Base-by-base conservation (phyloP, 2,113 vertebrate species). In the Dunckerocampus dactyliophorus region DNA sequence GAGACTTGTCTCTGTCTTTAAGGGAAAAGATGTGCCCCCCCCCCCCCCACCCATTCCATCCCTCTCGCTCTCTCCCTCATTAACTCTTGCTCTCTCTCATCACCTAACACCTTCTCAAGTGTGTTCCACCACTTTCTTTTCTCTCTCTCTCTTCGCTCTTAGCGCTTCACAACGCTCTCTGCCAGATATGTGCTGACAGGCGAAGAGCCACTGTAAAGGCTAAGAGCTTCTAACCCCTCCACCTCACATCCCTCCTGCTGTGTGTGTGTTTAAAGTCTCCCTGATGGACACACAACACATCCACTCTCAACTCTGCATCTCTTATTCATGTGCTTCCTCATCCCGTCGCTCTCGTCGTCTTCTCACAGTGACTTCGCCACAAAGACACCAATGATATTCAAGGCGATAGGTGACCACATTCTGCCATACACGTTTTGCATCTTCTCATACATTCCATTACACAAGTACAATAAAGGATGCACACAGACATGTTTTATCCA, bases 161-260 rank as follows among this genome's bases (percentile, higher is more conserved):
- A 31, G 43, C 49, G 51, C 75, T 50, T 63, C 61, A 47, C 49
- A 58, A 59, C 53, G 60, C 74, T 69, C 76, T 86, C 80, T 88
- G 79, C 59, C 53, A 88, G 79, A 91, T 86, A 45, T 57, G 65
- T 71, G 56, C 81, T 88, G 89, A 89, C 82, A 86, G 80, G 80
- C 69, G 46, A 75, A 81, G 75, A n/a, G 62, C 72, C 80, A 73
- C 47, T 34, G 79, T 80, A 77, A 83, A 85, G 77, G 74, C 74
- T 85, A 75, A 81, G 69, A 88, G 79, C 69, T 14, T 59, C 67
- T 72, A 78, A 34, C 42, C 72, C 61, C 65, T 0, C 58, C 34
- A 12, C 48, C 47, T 14, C 58, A 43, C 57, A 37, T 54, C 34
- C 46, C 5, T 19, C n/a, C 47, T 17, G 21, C 21, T 47, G 49